A percentile compares a stretch with the other conserved stretches of the same genome.
phyloP scores from a whole-genome alignment of 2,113 vertebrate genomes.

The Corythaixoides concolor region DNA sequence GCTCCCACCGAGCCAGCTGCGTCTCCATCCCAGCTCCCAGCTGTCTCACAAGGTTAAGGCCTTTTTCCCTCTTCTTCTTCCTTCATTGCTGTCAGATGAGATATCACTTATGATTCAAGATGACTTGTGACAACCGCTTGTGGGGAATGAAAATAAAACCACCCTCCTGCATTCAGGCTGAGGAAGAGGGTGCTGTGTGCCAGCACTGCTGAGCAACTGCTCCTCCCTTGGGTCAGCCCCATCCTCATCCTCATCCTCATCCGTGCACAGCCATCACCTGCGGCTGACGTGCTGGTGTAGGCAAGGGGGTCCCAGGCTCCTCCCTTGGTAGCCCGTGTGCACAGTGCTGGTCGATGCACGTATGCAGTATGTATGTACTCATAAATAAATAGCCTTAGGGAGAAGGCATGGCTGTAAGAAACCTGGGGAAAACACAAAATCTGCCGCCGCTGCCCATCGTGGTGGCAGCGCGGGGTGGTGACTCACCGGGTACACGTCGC shows the following conservation, averaged over 20 bases:
- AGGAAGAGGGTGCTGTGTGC: neutral
- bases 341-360: neutral
- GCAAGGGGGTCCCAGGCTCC: neutral
- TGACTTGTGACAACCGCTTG: neutral
- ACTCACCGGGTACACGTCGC: neutral
- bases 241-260: neutral
- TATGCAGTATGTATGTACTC: rapidly evolving
- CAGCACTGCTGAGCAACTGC: neutral
- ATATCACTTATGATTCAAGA: neutral
- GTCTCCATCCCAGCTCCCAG: neutral
- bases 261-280: neutral
- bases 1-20: rapidly evolving
- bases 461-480: rapidly evolving
- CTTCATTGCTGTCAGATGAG: neutral
- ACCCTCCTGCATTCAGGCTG: neutral
- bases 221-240: neutral
- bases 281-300: neutral
- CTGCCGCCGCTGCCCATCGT: rapidly evolving
- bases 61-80: neutral
- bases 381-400: neutral
- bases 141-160: neutral
- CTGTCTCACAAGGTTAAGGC: neutral
- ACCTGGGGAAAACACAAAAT: neutral
- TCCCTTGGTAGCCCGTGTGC: rapidly evolving
- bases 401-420: neutral